Evolutionary conservation across 2,797 vertebrate species (phyloP).

Genomic region (Menidia menidia): DNA sequence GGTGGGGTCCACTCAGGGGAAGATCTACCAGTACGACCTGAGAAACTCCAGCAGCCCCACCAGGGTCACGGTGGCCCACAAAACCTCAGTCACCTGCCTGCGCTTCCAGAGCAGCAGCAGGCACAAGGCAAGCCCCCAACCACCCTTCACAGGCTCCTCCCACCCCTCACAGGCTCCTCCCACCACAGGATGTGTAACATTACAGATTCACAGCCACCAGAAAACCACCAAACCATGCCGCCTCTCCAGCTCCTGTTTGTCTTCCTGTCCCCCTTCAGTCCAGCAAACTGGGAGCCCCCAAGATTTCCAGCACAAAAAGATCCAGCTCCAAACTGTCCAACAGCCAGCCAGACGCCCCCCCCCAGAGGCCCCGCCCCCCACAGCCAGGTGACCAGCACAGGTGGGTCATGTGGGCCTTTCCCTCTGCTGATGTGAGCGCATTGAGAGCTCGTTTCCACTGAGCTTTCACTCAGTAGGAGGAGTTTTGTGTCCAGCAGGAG

Average conservation of each 20-base stretch:
- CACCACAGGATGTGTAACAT: no score
- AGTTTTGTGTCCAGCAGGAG: slow-evolving; percentile 48
- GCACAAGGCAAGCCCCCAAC: slow-evolving; percentile 69
- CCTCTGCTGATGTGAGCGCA: no score
- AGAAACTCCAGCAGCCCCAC: slow-evolving; percentile 90
- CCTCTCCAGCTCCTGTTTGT: no score
- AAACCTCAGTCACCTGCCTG: slow-evolving; percentile 93
- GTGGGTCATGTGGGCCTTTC: slow-evolving; percentile 14
- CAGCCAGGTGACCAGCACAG: slow-evolving; percentile 53
- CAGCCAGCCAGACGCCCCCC: slow-evolving; percentile 54
- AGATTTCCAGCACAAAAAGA: slow-evolving; percentile 71
- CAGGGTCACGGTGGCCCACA: slow-evolving; percentile 89
- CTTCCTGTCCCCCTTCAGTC: slow-evolving; percentile 56
- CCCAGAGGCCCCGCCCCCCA: slow-evolving; percentile 38
- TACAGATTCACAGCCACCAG: no score
- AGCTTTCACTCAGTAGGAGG: not conserved
- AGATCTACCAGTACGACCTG: slow-evolving; percentile 95
- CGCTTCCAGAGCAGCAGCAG: slow-evolving; percentile 86
- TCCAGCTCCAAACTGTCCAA: slow-evolving; percentile 66
- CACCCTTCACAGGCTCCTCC: not conserved
- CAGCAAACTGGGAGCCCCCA: slow-evolving; percentile 71
- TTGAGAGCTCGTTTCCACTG: no score
- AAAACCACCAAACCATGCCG: no score
- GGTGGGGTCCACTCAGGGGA: slow-evolving; percentile 93
- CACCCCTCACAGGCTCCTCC: not conserved